Base-by-base conservation (phyloP, 2,113 vertebrate species). In the Pycnonotus jocosus region DNA sequence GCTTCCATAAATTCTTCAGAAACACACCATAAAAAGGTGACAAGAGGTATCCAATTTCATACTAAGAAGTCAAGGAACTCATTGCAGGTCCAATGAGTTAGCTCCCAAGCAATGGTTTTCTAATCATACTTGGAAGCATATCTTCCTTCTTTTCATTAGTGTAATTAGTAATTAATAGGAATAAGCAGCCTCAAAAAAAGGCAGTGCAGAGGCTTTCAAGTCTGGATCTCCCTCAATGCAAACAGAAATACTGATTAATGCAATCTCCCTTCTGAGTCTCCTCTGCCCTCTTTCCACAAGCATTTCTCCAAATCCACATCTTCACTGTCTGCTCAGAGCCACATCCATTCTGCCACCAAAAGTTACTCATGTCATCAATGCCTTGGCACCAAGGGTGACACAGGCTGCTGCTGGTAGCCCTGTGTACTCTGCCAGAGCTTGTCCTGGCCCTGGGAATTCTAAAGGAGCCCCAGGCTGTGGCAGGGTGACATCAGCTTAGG, bases 141-240 rank as follows among this genome's bases (percentile, higher is more conserved):
- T 62, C 73, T 91, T 92, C 1, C 2, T 91, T 76, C 58, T 82
- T 18, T 69, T 92, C 74, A 70, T 87, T 80, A 88, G 35, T 5
- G 1, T 85, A 91, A 93, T 89, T 85, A 78, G 40, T 86, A 92
- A 89, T 91, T 91, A 94, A 70, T 38, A 76, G 45, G 42, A 89
- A 87, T 62, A 56, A 38, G 21, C 45, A 79, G 18, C 77, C 72
- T 76, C 54, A 79, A 69, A 71, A 87, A 40, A 89, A 92, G 30
- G 57, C 5, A 12, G 15, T 33, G n/a, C 61, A 94, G 83, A 86
- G 18, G 18, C 23, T 89, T 89, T 86, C 57, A 48, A 87, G 45
- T 7, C 42, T 81, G 50, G 31, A 57, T 57, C 31, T 28, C 14
- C 12, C 35, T 76, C 62, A 89, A 16, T 87, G 50, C 48, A 77